Conservation (phyloP, 2,113 vertebrate genomes). For the Acinonyx jubatus region DNA sequence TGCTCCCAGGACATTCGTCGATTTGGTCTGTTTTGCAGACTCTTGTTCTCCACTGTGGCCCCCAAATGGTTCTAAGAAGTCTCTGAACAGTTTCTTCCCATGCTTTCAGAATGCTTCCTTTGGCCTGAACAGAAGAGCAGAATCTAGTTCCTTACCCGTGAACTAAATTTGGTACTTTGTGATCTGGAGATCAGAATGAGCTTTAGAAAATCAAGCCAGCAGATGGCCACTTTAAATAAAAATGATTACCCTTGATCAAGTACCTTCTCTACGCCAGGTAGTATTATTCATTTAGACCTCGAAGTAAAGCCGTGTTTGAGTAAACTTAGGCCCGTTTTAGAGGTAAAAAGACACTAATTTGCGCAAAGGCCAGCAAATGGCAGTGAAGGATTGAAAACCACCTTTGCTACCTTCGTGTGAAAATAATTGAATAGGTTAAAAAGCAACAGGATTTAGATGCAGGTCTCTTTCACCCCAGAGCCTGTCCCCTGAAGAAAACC, state of each 20-base stretch:
- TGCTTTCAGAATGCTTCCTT: background rate
- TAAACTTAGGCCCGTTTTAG: background rate
- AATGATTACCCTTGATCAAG: background rate
- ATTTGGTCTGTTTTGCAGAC: background rate
- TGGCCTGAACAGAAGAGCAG: background rate
- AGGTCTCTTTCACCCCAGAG: background rate
- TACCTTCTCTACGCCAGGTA: background rate
- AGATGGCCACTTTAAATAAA: background rate
- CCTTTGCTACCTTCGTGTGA: background rate
- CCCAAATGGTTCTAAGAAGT: background rate
- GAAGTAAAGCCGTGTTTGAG: background rate
- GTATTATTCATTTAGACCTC: background rate
- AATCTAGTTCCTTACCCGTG: background rate
- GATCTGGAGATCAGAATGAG: background rate
- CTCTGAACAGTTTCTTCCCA: background rate
- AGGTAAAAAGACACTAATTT: background rate
- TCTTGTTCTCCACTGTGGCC: background rate
- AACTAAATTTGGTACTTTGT: background rate
- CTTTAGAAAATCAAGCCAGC: slow-evolving; percentile 13
- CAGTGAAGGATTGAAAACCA: background rate
- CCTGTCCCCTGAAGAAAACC: background rate
- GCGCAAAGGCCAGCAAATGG: background rate
- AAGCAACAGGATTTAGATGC: background rate
- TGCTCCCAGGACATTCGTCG: background rate
- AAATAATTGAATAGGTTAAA: background rate